Base-by-base conservation (phyloP, 37 sponge, comb jelly and placozoan species). In the Eunapius fragilis region DNA sequence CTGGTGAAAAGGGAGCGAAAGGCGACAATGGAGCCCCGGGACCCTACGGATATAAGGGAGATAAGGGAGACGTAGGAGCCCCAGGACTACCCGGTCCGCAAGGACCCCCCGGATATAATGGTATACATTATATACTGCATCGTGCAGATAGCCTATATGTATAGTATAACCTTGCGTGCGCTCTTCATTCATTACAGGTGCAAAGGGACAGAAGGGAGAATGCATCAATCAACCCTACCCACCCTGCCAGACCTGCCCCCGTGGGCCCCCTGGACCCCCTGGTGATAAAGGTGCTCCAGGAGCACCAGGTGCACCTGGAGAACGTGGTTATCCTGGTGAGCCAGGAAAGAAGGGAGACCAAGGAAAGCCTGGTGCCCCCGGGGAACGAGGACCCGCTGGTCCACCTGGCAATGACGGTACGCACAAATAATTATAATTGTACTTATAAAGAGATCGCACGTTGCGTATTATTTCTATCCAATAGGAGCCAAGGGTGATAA, bases 331-430 rank as follows among this genome's bases (percentile, higher is more conserved):
- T 41, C 41, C 41, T 41, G 41, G 41, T 41, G 6, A 41, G 6
- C 41, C 41, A 41, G 41, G 41, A 79, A 2, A 49, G 76, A 34
- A 75, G 34, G 32, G 3, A 33, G 34, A 75, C 31, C 35, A 81
- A 37, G 91, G 91, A 82, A 3, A 33, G 25, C 30, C 70, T 23
- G 91, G 91, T 19, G 27, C 82, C 26, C 82, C 67, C 19, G 91
- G 91, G 81, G 41, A 68, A 4, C 49, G n/a, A 68, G 93, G 93
- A 32, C 74, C 36, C n/a, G 79, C 87, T 77, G 91, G 91, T 67
- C 41, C 69, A 25, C 74, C 83, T 36, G 91, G 87, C 17, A 24
- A 41, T 19, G 19, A 24, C 6, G 48, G 41, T 28, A 22, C 30
- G 32, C 10, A 0, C 31, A 28, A 2, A 31, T 69, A 10, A 14